These are phyloP conservation scores for Gymnocheta viridis DNA, from an alignment of 2,888 invertebrate genomes.

Conservation along the genomic window DNA sequence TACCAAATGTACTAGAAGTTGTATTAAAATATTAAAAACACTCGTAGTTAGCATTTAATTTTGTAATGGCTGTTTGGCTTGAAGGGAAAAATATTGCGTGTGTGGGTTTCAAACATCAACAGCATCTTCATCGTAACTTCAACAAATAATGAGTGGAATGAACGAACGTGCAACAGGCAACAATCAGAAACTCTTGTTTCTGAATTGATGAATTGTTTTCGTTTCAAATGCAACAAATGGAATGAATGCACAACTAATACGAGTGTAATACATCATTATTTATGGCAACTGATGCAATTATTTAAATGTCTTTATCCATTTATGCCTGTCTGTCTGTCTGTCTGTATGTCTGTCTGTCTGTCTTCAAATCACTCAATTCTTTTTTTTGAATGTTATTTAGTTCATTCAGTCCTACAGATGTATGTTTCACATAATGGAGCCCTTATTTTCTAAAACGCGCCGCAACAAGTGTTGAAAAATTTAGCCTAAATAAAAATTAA, in stretches of 20 bases:
- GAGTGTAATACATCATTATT: neutral
- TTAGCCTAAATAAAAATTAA: no score
- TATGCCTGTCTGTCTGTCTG: neutral
- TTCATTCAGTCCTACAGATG: no score
- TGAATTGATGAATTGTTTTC: conserved; percentile 23
- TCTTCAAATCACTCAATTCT: neutral
- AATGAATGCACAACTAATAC: neutral
- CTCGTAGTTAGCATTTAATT: neutral
- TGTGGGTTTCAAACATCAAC: conserved; percentile 28
- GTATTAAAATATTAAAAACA: neutral
- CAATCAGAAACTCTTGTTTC: neutral
- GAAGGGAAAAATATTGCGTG: neutral
- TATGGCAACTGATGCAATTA: conserved; percentile 6
- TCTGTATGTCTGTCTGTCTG: neutral
- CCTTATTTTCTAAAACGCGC: no score
- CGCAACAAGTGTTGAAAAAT: no score
- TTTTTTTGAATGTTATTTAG: neutral
- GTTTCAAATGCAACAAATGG: neutral
- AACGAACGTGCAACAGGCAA: neutral
- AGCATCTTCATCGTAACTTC: neutral
- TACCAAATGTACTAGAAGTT: neutral
- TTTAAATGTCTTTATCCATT: conserved; percentile 11
- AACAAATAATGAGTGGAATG: neutral
- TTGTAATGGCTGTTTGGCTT: neutral
- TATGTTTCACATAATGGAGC: no score